A percentile compares a stretch with the other conserved stretches of the same genome.
These are phyloP conservation scores for Sclerodermus sp. DNA, from an alignment of 2,888 invertebrate genomes.

Conservation along the genomic window DNA sequence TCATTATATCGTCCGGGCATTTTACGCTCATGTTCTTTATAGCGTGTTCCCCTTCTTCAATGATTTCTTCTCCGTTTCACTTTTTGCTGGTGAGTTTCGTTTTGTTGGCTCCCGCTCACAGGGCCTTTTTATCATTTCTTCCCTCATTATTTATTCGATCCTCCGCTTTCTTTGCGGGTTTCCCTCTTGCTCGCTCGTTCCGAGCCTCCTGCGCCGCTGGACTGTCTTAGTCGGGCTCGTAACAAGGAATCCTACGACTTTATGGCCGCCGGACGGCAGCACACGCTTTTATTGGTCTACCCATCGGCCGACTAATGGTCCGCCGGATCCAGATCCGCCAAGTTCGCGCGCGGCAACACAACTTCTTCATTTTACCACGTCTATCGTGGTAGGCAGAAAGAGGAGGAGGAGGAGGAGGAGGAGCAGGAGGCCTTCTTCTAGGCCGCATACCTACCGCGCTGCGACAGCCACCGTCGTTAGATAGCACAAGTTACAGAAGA, in stretches of 20 bases:
- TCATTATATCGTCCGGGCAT: too few species aligned
- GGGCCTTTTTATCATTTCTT: conserved; percentile 4
- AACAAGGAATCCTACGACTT: conserved; percentile 48
- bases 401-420: conserved; percentile 2
- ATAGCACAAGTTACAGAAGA: too few species aligned
- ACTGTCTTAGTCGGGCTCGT: conserved; percentile 26
- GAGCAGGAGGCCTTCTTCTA: neutral
- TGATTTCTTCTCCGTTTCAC: neutral
- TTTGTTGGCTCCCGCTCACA: conserved; percentile 1
- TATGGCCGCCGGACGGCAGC: conserved; percentile 37
- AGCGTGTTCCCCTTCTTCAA: conserved; percentile 1
- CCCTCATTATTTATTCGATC: neutral
- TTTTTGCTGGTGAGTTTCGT: neutral
- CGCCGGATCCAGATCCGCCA: conserved; percentile 34
- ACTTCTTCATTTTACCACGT: conserved; percentile 37
- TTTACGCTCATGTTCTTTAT: too few species aligned
- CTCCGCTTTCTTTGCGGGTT: conserved; percentile 7
- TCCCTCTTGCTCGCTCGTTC: too few species aligned
- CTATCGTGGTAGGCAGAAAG: conserved; percentile 9
- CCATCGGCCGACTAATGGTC: conserved; percentile 41
- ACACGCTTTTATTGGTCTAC: conserved; percentile 42
- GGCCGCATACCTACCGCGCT: too few species aligned
- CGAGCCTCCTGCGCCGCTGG: neutral
- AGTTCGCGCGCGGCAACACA: conserved; percentile 31
- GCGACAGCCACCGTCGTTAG: too few species aligned